Evolutionary conservation across 2,797 vertebrate species (phyloP).

Genomic region (Labeo calbasu): DNA sequence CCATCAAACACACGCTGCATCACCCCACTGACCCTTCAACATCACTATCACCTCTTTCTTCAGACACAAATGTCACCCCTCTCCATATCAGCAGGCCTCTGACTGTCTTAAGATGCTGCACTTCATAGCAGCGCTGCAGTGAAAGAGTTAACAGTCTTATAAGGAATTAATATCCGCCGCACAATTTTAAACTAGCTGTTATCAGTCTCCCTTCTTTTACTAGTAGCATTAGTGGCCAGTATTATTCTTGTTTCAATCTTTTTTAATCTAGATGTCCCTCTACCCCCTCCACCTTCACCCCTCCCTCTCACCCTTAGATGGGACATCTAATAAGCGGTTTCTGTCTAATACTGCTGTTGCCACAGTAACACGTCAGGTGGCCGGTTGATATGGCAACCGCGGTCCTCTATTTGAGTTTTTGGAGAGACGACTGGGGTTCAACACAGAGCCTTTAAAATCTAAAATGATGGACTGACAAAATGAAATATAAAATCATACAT

Average conservation of each 20-base stretch:
- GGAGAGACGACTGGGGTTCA: conserved; percentile 21
- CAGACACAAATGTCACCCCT: conserved; percentile 16
- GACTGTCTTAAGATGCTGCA: not conserved
- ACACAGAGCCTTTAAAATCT: conserved; percentile 11
- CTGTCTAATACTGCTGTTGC: conserved; percentile 72
- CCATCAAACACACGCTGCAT: not conserved
- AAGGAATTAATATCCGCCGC: not conserved
- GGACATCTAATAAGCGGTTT: conserved; percentile 55
- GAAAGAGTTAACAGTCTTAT: conserved; percentile 18
- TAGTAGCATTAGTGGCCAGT: not conserved
- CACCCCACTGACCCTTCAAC: not conserved
- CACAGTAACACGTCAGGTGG: conserved; percentile 78
- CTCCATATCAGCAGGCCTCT: not conserved
- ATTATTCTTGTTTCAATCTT: conserved; percentile 29
- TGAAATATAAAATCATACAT: not conserved
- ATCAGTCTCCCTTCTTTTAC: not conserved
- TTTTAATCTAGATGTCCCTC: conserved; percentile 38
- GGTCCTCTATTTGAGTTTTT: conserved; percentile 66
- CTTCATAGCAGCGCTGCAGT: not conserved
- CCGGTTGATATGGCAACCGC: conserved; percentile 82
- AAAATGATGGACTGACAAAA: not conserved
- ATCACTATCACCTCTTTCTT: conserved; percentile 8
- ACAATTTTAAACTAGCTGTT: not conserved
- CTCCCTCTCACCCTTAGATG: conserved; percentile 31
- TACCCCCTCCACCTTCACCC: conserved; percentile 29